These are phyloP conservation scores for Aphis gossypii DNA, from an alignment of 1,140 invertebrate genomes.

Conservation along the genomic window DNA sequence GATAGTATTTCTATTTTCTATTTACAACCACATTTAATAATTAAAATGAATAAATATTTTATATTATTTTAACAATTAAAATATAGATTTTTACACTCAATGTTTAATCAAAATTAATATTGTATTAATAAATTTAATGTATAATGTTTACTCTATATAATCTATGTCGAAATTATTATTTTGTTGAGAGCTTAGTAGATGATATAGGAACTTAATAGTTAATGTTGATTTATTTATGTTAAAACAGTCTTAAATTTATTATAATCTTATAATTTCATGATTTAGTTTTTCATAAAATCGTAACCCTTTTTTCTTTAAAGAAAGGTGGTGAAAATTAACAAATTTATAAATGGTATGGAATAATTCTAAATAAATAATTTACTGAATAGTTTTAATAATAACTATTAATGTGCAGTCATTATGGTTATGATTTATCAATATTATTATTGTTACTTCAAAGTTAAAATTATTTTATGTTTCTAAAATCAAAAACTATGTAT, in stretches of 20 bases:
- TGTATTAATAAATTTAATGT: neutral
- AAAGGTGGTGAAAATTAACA: too few species aligned
- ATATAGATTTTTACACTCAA: neutral
- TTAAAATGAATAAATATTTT: neutral
- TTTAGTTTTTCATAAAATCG: neutral
- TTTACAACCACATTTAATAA: too few species aligned
- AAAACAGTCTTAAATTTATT: neutral
- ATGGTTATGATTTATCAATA: too few species aligned
- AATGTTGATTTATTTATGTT: neutral
- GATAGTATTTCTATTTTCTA: neutral
- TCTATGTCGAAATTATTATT: neutral
- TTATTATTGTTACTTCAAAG: too few species aligned
- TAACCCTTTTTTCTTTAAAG: neutral
- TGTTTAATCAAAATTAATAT: neutral
- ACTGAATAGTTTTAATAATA: too few species aligned
- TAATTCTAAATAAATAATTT: too few species aligned
- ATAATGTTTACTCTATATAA: neutral
- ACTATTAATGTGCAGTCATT: too few species aligned
- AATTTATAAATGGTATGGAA: too few species aligned
- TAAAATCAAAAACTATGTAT: neutral
- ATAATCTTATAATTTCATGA: neutral
- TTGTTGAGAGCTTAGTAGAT: neutral
- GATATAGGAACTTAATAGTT: neutral
- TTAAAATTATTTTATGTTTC: too few species aligned
- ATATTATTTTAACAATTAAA: neutral